Base-by-base conservation (phyloP, 2,797 vertebrate species). In the Sebastolobus altivelis region DNA sequence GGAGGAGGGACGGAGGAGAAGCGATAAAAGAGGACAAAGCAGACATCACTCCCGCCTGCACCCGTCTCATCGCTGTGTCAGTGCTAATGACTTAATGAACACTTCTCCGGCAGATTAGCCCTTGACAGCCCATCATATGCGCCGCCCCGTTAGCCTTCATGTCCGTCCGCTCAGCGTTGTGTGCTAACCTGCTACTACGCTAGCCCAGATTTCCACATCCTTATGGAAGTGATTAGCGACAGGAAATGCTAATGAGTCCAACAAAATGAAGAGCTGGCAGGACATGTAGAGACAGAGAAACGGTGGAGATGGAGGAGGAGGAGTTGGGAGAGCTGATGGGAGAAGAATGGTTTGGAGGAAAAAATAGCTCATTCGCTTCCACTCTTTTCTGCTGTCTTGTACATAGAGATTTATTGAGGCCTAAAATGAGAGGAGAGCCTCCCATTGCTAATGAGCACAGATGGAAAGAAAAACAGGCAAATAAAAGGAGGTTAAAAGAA, bases 61-160 rank as follows among this genome's bases (percentile, higher is more conserved):
- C 91, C 89, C 86, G 82, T 94, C 94, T 95, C 90, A 93, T 94
- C 86, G 92, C 92, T 68, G 91, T 93, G 94, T 95, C 95, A 95
- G 92, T 88, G 75, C 93, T 96, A 96, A 96, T 96, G 95, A 96
- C 95, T 96, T 96, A 96, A 96, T 96, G 96, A 96, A 95, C 93
- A 95, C 95, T 96, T 95, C 94, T 96, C 88, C 16, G 71, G 88
- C 92, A 93, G 95, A 96, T 96, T 96, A 95, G 94, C 94, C 91
- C 93, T 85, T 95, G 96, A 96, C 95, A 96, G 94, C 93, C 92
- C 94, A 90, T 95, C 95, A 94, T 79, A 88, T 4, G 79, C 85
- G 55, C 94, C 92, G 89, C 94, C 89, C 90, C 20, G 84, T 83
- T 92, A 92, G 90, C 84, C 86, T 83, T 85, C 87, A 77, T 40